Percentiles rank a stretch among this genome's conserved stretches.
Conservation (phyloP, 2,113 vertebrate species). For the Chionodraco myersi region DNA sequence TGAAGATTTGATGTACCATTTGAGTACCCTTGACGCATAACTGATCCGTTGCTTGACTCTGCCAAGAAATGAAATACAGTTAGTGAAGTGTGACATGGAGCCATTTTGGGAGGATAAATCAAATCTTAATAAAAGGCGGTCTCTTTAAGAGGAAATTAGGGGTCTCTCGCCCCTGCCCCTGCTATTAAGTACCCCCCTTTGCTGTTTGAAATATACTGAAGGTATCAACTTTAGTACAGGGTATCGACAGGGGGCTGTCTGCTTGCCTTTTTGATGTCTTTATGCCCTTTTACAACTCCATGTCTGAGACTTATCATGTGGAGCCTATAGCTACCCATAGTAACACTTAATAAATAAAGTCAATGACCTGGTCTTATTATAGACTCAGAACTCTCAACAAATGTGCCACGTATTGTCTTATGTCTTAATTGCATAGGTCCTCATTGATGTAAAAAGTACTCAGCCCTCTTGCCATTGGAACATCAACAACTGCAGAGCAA, state of each 20-base stretch:
- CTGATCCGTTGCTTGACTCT: constrained; percentile 67
- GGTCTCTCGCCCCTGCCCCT: constrained; percentile 45
- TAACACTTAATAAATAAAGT: constrained; percentile 10
- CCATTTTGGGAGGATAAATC: constrained; percentile 76
- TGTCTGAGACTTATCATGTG: constrained; percentile 36
- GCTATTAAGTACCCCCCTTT: constrained; percentile 43
- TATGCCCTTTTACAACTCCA: constrained; percentile 47
- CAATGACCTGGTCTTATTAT: constrained; percentile 21
- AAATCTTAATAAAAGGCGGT: constrained; percentile 65
- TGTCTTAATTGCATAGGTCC: constrained; percentile 21
- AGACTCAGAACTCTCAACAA: constrained; percentile 34
- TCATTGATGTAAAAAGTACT: constrained; percentile 54
- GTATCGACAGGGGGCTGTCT: constrained; percentile 35
- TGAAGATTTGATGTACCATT: constrained; percentile 77
- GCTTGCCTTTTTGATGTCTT: constrained; percentile 42
- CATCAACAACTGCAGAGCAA: constrained; percentile 43
- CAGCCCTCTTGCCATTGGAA: constrained; percentile 45
- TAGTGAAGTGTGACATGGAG: constrained; percentile 72
- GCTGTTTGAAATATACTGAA: constrained; percentile 60
- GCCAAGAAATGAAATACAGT: constrained; percentile 70
- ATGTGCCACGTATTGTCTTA: constrained; percentile 37
- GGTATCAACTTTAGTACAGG: constrained; percentile 37
- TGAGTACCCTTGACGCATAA: constrained; percentile 66
- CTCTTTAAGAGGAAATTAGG: constrained; percentile 50
- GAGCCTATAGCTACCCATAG: constrained; percentile 1